Evolutionary conservation across 2,113 vertebrate genomes (phyloP).

Genomic region (Nanorana parkeri): DNA sequence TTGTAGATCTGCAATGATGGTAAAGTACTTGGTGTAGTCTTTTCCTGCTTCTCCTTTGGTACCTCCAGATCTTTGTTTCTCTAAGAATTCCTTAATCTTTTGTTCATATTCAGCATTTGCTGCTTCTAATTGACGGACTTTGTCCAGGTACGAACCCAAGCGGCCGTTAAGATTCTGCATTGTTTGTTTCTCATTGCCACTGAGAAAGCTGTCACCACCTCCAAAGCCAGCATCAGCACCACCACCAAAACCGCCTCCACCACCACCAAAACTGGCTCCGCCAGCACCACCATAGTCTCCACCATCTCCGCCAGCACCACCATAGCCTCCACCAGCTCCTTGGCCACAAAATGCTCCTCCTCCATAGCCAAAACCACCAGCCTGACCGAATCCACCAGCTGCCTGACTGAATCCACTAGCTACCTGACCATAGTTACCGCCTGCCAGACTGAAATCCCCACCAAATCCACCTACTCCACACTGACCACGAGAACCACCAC

Average conservation of each 20-base stretch:
- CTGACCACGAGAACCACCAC: background rate
- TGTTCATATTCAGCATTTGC: slow-evolving; percentile 78
- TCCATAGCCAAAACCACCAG: background rate
- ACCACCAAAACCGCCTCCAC: background rate
- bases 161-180: slow-evolving; percentile 92
- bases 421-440: background rate
- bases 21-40: slow-evolving; percentile 71
- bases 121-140: slow-evolving; percentile 76
- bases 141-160: slow-evolving; percentile 81
- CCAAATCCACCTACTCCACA: background rate
- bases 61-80: slow-evolving; percentile 50
- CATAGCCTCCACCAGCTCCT: background rate
- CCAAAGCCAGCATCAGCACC: background rate
- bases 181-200: slow-evolving; percentile 82
- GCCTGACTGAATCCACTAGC: background rate
- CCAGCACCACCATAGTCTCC: background rate
- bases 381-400: background rate
- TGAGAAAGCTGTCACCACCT: slow-evolving; percentile 58
- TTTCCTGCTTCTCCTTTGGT: slow-evolving; percentile 43
- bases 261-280: background rate
- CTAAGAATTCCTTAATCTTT: slow-evolving; percentile 74
- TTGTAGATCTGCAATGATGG: slow-evolving; percentile 65
- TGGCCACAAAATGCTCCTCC: background rate
- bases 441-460: background rate
- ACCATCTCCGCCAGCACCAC: background rate